These are phyloP conservation scores for Cydia amplana DNA, from an alignment of 1,140 invertebrate genomes.

Conservation along the genomic window DNA sequence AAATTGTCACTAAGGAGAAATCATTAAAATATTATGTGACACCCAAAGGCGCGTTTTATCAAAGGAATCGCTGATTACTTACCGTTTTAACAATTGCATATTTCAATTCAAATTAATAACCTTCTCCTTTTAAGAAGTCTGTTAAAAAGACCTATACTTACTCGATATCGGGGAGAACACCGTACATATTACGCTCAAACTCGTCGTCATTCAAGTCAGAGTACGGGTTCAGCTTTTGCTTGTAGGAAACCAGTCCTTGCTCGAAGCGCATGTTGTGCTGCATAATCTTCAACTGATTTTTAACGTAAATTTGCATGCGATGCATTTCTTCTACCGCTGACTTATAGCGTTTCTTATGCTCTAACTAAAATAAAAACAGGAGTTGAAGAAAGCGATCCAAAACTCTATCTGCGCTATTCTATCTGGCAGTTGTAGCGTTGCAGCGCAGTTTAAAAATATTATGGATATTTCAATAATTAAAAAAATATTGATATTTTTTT, in stretches of 20 bases:
- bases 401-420: too few species aligned
- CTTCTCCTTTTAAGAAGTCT: too few species aligned
- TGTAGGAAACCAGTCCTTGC: conserved; percentile 81
- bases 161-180: not conserved
- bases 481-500: too few species aligned
- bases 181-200: conserved; percentile 81
- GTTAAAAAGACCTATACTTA: not conserved
- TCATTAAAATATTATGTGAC: not conserved
- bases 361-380: not conserved
- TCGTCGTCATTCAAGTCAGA: conserved; percentile 90
- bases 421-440: too few species aligned
- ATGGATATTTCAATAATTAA: too few species aligned
- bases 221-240: conserved; percentile 86
- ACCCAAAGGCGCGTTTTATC: not conserved
- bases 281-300: conserved; percentile 77
- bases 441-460: too few species aligned
- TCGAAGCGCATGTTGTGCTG: conserved; percentile 87
- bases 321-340: not conserved
- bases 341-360: not conserved
- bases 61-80: too few species aligned
- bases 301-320: not conserved
- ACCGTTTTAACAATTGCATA: too few species aligned
- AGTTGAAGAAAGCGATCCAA: not conserved
- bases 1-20: not conserved
- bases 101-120: too few species aligned